Percentiles rank a stretch among this genome's conserved stretches.
Evolutionary conservation across 2,888 invertebrate genomes (phyloP).

Genomic region (Muschampia plurimacula): DNA sequence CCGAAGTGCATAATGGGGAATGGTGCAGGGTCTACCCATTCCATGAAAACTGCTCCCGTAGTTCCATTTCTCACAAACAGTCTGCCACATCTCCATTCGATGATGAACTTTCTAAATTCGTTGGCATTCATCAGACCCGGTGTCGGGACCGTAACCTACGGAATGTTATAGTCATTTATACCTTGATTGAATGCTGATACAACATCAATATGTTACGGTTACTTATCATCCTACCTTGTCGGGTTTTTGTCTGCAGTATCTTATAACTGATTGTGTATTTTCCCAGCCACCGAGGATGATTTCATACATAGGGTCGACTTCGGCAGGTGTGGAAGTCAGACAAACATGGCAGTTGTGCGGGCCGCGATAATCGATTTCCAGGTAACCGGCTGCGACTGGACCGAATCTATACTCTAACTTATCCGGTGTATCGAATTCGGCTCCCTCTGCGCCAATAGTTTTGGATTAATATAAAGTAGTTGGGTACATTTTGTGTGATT

Average conservation of each 20-base stretch:
- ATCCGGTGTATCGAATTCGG: conserved; percentile 84
- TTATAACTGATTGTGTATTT: conserved; percentile 87
- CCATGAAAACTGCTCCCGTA: conserved; percentile 82
- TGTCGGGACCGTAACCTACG: conserved; percentile 85
- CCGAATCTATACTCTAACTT: conserved; percentile 86
- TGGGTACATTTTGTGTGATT: conserved; percentile 77
- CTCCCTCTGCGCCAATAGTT: conserved; percentile 80
- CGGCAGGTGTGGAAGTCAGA: conserved; percentile 81
- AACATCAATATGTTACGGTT: conserved; percentile 45
- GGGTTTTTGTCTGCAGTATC: conserved; percentile 86
- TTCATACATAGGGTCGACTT: conserved; percentile 88
- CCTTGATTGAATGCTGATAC: conserved; percentile 42
- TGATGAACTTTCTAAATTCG: conserved; percentile 83
- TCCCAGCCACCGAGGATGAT: conserved; percentile 89
- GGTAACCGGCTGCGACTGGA: conserved; percentile 81
- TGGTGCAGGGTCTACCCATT: conserved; percentile 86
- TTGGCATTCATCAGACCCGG: conserved; percentile 84
- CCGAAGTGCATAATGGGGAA: conserved; percentile 87
- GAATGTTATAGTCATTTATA: conserved; percentile 53
- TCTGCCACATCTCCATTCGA: conserved; percentile 86
- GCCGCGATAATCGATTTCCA: conserved; percentile 86
- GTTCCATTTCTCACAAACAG: conserved; percentile 78
- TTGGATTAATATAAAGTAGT: conserved; percentile 62
- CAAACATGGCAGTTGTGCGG: conserved; percentile 88
- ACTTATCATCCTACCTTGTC: conserved; percentile 81